Base-by-base conservation (phyloP, 2,113 vertebrate genomes). In the Mobula birostris region DNA sequence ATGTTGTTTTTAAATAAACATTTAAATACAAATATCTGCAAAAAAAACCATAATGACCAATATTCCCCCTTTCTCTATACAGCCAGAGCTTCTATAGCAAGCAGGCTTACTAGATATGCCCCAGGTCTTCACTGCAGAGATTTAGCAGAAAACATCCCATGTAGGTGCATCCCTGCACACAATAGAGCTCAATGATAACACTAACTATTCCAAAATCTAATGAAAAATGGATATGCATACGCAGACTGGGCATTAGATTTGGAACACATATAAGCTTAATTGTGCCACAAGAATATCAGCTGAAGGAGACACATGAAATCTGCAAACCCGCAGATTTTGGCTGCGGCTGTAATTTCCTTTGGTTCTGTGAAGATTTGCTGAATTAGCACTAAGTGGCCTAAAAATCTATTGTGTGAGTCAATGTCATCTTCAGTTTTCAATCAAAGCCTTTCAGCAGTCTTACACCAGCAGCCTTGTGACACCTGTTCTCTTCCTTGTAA, bases 351-450 rank as follows among this genome's bases (percentile, higher is more conserved):
- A 93, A 93, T 93, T 93, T 93, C 74, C 91, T 93, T 93, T 93
- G 24, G 40, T 74, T 93, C 66, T 74, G 70, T 74, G 91, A 93
- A 93, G 29, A 36, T 74, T 40, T 74, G 70, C 70, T 93, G 91
- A 76, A 93, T 93, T 93, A 76, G 70, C 70, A 21, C 68, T 36
- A 93, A 56, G 21, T 40, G 91, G 36, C 70, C 91, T 93, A 32
- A 93, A 93, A 93, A 93, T 74, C 91, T 74, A 93, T 93, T 11
- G 21, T 0, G n/a, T 48, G 91, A 74, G 21, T 40, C 91, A 93
- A 93, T 93, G 70, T 93, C 91, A 93, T 74, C 68, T 56, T 56
- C 70, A 74, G 40, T 76, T 93, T 93, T 93, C 91, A 74, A 90
- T 90, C 85, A 90, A 90, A 32, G 85, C 68, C 70, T 56, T 72